Evolutionary conservation across 2,113 vertebrate genomes (phyloP), one percentile per base, ranked within the genome.

Genomic region (Campylomormyrus tamandua): DNA sequence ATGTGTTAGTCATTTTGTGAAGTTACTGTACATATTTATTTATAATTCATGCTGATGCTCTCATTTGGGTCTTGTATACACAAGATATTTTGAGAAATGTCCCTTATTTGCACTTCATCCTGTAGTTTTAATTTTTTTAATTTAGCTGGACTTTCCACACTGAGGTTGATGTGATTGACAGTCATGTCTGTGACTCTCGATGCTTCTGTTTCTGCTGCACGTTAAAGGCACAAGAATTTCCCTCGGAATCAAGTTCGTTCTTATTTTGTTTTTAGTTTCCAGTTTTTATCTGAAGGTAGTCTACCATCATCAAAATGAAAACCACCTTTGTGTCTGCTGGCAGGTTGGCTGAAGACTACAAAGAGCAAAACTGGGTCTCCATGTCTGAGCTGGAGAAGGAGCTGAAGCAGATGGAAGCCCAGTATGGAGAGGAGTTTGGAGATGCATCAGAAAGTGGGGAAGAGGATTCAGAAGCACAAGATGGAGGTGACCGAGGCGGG

Each of bases 341-440:
- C 87, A 98, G 98, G 85, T 94, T 98, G 92, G 98, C 96, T 0
- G 97, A 98, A 89, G 95, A 97, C 88, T 99, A 99, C 93, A 95
- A 97, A 93, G 98, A 99, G 89, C 98, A 99, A 96, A 99, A 97
- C 94, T 99, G 98, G 98, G 96, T 97, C 5, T 95, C 97, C 1
- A 95, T 97, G 97, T 97, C 97, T 2, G 95, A 97, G 83, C 93
- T 99, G 52, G 98, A 99, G 95, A 98, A 96, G 93, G 98, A 98
- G 91, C 95, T 99, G 90, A 96, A 96, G 94, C 97, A 98, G 95
- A 99, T 99, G 90, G 98, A 99, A 92, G 97, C 97, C 1, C 97
- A 95, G 83, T 99, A 99, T 0, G 97, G 97, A 56, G 94, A 97
- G 92, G 96, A 98, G 93, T 99, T 99, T 93, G 97, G 97, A 91